These are phyloP conservation scores for Physocephala rufipes DNA, from an alignment of 2,888 invertebrate species.

Conservation along the genomic window DNA sequence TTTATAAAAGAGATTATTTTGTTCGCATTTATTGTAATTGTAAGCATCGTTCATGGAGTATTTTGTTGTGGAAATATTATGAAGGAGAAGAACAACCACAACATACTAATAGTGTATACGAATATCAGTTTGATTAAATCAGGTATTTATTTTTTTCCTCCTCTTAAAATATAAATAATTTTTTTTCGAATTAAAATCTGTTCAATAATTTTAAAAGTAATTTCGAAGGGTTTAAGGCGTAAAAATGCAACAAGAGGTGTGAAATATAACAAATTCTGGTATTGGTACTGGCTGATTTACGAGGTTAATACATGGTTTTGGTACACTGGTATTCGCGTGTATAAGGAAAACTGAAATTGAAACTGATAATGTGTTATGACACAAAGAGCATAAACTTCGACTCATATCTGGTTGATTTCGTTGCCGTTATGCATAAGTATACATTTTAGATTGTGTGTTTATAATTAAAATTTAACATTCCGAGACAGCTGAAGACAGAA, in stretches of 20 bases:
- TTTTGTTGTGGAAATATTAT: neutral
- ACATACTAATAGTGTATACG: neutral
- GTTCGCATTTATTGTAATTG: neutral
- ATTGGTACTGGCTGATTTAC: slow-evolving; percentile 29
- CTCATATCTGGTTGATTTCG: slow-evolving; percentile 1
- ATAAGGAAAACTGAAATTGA: slow-evolving; percentile 11
- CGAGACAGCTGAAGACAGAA: slow-evolving; percentile 2
- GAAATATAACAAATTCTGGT: slow-evolving; percentile 29
- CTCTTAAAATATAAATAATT: slow-evolving; percentile 5
- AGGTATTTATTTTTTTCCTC: slow-evolving; percentile 33
- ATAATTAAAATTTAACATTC: slow-evolving; percentile 1
- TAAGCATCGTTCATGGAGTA: neutral
- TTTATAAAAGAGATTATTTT: no score
- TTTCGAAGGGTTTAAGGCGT: slow-evolving; percentile 43
- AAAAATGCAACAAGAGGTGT: slow-evolving; percentile 30
- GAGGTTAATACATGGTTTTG: slow-evolving; percentile 14
- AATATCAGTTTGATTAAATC: slow-evolving; percentile 5
- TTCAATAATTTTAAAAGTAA: slow-evolving; percentile 43
- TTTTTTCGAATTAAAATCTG: slow-evolving; percentile 34
- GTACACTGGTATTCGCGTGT: no score
- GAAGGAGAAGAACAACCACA: neutral
- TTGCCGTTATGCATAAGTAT: slow-evolving; percentile 4
- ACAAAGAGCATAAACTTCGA: slow-evolving; percentile 18
- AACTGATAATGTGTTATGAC: neutral
- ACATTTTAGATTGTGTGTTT: neutral